Evolutionary conservation across 35 echinoderm and acorn worm genomes (phyloP).

Genomic region (Ophiothrix spiculata): DNA sequence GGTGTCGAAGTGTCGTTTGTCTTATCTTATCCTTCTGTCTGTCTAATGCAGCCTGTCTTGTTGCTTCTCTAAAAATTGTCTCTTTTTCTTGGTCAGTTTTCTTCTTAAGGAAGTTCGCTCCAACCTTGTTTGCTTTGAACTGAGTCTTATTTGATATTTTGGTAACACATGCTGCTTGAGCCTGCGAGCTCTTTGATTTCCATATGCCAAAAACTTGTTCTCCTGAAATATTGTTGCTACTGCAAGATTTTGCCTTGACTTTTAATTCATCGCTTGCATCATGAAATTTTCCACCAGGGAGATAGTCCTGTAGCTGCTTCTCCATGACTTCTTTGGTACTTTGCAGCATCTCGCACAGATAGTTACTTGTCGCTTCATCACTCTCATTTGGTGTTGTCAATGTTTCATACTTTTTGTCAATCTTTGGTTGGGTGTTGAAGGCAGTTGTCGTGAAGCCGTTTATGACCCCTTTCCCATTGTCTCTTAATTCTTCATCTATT

Average conservation of each 20-base stretch:
- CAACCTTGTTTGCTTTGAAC: background rate
- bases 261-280: background rate
- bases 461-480: background rate
- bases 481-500: background rate
- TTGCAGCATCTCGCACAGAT: background rate
- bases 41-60: background rate
- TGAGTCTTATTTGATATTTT: background rate
- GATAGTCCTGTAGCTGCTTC: slow-evolving; percentile 10
- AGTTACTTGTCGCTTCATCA: background rate
- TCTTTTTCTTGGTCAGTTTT: background rate
- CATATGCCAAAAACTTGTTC: background rate
- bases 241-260: background rate
- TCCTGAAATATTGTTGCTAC: slow-evolving; percentile 17
- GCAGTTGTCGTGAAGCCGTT: background rate
- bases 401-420: slow-evolving; percentile 3
- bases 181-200: background rate
- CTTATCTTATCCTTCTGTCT: background rate
- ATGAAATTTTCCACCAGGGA: slow-evolving; percentile 22
- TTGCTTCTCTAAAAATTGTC: background rate
- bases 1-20: background rate
- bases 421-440: background rate
- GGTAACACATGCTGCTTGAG: background rate
- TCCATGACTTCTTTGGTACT: slow-evolving; percentile 9
- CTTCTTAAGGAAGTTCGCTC: background rate
- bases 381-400: background rate